A percentile compares a stretch with the other conserved stretches of the same genome.
phyloP scores from a whole-genome alignment of 2,888 invertebrate species.

The Penaeus monodon region DNA sequence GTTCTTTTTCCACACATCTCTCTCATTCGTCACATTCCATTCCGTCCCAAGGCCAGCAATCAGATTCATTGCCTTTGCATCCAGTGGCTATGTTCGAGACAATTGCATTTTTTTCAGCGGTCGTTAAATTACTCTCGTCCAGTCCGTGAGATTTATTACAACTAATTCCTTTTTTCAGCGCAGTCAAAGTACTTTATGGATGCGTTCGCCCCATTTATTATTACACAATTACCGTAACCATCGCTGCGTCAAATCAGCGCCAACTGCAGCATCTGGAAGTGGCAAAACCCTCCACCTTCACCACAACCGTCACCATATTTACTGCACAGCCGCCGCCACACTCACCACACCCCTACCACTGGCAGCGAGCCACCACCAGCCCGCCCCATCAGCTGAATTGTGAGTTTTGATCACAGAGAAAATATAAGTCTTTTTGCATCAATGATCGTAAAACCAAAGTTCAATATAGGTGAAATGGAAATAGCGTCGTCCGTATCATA shows the following conservation, averaged over 20 bases:
- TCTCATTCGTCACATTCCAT: too few relatives aligned
- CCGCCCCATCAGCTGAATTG: constrained; percentile 36
- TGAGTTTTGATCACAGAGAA: constrained; percentile 25
- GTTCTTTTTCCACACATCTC: too few relatives aligned
- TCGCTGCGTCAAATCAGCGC: neutral
- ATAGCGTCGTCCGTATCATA: constrained; percentile 41
- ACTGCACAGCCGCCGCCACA: neutral
- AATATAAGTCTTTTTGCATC: constrained; percentile 31
- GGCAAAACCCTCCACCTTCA: neutral
- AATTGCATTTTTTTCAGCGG: too few relatives aligned
- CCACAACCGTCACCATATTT: neutral
- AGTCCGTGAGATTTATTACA: too few relatives aligned
- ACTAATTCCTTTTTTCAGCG: too few relatives aligned
- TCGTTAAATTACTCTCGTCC: too few relatives aligned
- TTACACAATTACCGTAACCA: neutral
- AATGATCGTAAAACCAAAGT: constrained; percentile 40
- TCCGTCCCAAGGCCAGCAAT: too few relatives aligned
- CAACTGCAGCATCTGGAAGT: neutral
- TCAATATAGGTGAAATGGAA: constrained; percentile 51
- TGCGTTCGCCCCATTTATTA: too few relatives aligned
- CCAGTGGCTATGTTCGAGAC: too few relatives aligned
- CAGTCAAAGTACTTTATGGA: too few relatives aligned
- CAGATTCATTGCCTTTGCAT: too few relatives aligned
- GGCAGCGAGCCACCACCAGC: constrained; percentile 1
- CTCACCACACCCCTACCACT: neutral